These are phyloP conservation scores for Globicephala melas DNA, from an alignment of 2,113 vertebrate species.

Conservation along the genomic window DNA sequence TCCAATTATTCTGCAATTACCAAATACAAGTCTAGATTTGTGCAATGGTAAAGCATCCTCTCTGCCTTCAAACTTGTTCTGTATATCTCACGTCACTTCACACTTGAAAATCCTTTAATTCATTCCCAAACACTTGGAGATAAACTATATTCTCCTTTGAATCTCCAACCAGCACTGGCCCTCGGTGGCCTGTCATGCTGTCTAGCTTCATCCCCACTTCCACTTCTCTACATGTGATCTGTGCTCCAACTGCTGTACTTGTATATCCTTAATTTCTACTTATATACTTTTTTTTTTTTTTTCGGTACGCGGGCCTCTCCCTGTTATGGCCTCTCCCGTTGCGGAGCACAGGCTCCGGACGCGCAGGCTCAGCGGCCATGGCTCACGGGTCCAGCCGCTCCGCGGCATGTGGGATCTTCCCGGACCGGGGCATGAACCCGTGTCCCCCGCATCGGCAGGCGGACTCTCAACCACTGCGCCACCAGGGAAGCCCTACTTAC, in stretches of 20 bases:
- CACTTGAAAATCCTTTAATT: not conserved
- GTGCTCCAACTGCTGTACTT: not conserved
- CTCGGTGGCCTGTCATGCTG: fast-evolving
- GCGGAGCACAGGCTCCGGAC: too few relatives aligned
- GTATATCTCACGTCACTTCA: not conserved
- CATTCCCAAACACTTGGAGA: not conserved
- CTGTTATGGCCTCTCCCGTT: too few relatives aligned
- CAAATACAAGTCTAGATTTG: not conserved
- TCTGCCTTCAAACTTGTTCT: not conserved
- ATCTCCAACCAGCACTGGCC: not conserved
- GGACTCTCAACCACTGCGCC: too few relatives aligned
- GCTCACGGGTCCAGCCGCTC: too few relatives aligned
- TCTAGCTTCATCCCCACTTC: not conserved
- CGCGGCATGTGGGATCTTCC: too few relatives aligned
- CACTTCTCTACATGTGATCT: not conserved
- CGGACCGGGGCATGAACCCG: too few relatives aligned
- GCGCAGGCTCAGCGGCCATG: too few relatives aligned
- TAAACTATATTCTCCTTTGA: not conserved
- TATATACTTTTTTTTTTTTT: too few relatives aligned
- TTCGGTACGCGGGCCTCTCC: too few relatives aligned
- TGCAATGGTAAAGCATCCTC: not conserved
- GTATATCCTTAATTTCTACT: not conserved
- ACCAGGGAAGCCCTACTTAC: not conserved
- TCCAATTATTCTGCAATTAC: not conserved
- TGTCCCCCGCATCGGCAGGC: too few relatives aligned